Evolutionary conservation across 2,888 invertebrate species (phyloP).

Genomic region (Augiades crinisus): DNA sequence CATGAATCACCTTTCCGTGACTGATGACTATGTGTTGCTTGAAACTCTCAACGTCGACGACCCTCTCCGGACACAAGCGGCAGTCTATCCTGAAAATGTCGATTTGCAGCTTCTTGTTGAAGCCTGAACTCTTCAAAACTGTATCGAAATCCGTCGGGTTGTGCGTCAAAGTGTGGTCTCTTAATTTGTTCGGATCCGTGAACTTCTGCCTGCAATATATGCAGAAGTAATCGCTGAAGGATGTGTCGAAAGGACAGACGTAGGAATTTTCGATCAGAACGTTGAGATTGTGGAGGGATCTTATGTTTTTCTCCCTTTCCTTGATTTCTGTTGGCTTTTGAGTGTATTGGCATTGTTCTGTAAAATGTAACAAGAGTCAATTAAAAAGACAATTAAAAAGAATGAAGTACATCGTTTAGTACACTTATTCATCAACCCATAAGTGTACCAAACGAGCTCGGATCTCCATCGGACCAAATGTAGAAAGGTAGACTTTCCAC

Average conservation of each 20-base stretch:
- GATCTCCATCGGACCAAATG: too few relatives aligned
- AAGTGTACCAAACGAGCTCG: too few relatives aligned
- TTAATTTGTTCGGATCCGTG: conserved; percentile 54
- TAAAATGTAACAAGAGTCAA: neutral
- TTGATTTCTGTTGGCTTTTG: conserved; percentile 12
- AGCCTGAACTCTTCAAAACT: conserved; percentile 35
- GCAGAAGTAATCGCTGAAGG: conserved; percentile 64
- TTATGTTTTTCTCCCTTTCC: conserved; percentile 12
- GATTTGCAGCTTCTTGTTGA: conserved; percentile 52
- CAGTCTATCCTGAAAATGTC: conserved; percentile 61
- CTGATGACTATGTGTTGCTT: conserved; percentile 47
- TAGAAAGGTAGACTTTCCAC: too few relatives aligned
- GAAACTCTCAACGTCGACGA: conserved; percentile 48
- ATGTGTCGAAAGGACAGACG: conserved; percentile 61
- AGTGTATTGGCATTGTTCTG: conserved; percentile 23
- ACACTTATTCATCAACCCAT: too few relatives aligned
- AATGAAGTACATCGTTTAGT: too few relatives aligned
- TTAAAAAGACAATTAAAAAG: too few relatives aligned
- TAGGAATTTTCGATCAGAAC: conserved; percentile 58
- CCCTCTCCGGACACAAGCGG: conserved; percentile 50
- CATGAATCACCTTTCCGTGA: conserved; percentile 45
- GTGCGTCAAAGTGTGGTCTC: conserved; percentile 58
- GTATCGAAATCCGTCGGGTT: conserved; percentile 53
- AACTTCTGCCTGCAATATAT: conserved; percentile 47
- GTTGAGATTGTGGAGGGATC: conserved; percentile 43